Base-by-base conservation (phyloP, 2,797 vertebrate genomes). In the Gymnothorax reevesii region DNA sequence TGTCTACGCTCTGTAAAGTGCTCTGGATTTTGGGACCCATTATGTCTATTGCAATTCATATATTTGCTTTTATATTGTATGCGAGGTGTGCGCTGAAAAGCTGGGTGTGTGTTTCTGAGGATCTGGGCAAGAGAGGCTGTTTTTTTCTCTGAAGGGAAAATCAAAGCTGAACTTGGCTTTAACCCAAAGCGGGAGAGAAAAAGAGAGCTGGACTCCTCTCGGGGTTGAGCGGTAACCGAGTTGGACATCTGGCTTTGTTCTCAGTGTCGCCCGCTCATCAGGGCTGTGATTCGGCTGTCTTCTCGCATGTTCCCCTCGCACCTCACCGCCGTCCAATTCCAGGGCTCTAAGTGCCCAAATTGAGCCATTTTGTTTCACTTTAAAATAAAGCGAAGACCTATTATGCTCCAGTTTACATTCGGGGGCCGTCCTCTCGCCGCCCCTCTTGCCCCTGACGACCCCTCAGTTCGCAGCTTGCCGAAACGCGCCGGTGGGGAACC, bases 381-480 rank as follows among this genome's bases (percentile, higher is more conserved):
- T 83, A 83, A 83, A 83, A 83, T 83, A 49, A 83, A 97, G 96
- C 96, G 94, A 93, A 42, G 94, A 90, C 90, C 96, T 94, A 97
- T 98, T 98, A 97, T 97, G 94, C 88, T 52, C 94, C 94, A 93
- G 95, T 96, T 96, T 95, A 96, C 95, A 96, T 96, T 97, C 95
- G 95, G 94, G 89, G 91, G 88, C 94, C 91, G 91, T 92, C 86
- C 87, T 87, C 83, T 89, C 90, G 91, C 90, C 85, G 90, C 91
- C 91, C 89, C 90, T 88, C 89, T 49, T 57, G 87, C 0, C 69
- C 86, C 13, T 86, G 85, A 90, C 89, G 85, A 90, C 89, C 87
- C 86, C 84, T 92, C 88, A 10, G 69, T 73, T 33, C 8, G 69
- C 69, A 2, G 69, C 69, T 33, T 25, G 25, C 69, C 27, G 20